Base-by-base conservation (phyloP, 1,140 invertebrate species). In the Leptinotarsa texana region DNA sequence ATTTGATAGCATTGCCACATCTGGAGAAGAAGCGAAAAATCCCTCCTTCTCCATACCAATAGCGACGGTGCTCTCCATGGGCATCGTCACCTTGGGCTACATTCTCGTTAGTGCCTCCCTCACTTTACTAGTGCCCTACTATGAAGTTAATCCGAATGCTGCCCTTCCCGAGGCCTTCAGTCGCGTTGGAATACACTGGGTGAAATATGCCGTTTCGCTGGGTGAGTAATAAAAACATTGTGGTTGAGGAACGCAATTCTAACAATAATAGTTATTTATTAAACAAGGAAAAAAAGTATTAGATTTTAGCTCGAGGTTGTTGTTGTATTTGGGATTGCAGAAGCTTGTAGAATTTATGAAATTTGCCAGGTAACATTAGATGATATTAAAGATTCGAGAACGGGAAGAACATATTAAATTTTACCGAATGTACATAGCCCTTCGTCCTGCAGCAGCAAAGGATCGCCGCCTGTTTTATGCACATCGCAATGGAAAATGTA, bases 131-230 rank as follows among this genome's bases (percentile, higher is more conserved):
- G 91, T 96, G 27, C 95, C 95, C 0, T 96, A 93, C 80, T 88
- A 88, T 74, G 87, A 86, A 57, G 92, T 93, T 21, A 91, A 92
- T 83, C 91, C 92, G 0, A 90, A 76, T 62, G 94, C 96, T 17
- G 94, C 95, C 4, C 86, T 97, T 67, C 94, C 96, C 0, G 93
- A 93, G 80, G 96, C 95, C 3, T 94, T 98, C 82, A 90, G 91
- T 0, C 86, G 89, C 8, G 87, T 92, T 17, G 90, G 92, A 21
- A 86, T 93, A 13, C 88, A 90, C 13, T 97, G 95, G 95, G 94
- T 95, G 0, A 95, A 95, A 86, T 95, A 95, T 81, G 89, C 94
- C 0, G 94, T 97, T 3, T 93, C 94, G 1, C 88, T 97, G 3
- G 96, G 96, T 13, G 95, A 22, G 63, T 22, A 65, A 21, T 1